Evolutionary conservation across 2,113 vertebrate species (phyloP).

Genomic region (Hystrix brachyura): DNA sequence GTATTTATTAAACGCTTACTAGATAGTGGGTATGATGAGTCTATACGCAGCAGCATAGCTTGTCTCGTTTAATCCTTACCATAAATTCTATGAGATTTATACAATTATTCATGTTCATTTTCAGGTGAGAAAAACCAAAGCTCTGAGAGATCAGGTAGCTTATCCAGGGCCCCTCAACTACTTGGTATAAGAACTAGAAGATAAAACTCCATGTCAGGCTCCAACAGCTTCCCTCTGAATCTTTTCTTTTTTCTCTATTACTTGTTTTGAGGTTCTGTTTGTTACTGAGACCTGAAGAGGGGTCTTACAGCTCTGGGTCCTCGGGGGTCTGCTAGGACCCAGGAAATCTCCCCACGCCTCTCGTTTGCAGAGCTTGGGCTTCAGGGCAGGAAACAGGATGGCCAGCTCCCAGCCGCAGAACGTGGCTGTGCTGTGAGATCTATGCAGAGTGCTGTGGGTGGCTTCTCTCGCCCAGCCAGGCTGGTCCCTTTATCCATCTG

Average conservation of each 20-base stretch:
- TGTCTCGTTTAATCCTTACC: not conserved
- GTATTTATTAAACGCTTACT: not conserved
- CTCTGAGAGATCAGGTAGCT: not conserved
- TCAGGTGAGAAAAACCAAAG: not conserved
- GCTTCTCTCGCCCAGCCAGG: not conserved
- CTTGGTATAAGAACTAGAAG: not conserved
- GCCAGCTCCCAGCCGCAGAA: not conserved
- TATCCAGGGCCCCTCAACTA: not conserved
- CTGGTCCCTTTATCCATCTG: slow-evolving; percentile 1
- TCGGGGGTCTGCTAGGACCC: not conserved
- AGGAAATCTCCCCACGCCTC: not conserved
- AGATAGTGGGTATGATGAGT: not conserved
- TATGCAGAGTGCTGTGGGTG: not conserved
- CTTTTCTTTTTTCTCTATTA: not conserved
- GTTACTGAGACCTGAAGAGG: not conserved
- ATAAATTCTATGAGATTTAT: not conserved
- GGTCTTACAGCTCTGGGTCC: no score
- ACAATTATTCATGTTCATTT: not conserved
- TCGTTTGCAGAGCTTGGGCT: not conserved
- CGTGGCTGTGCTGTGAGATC: not conserved
- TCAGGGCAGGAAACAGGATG: fast-evolving
- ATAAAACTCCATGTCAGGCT: not conserved
- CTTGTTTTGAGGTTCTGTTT: not conserved
- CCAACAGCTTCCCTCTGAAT: not conserved
- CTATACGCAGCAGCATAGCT: not conserved